Evolutionary conservation across 2,113 vertebrate species (phyloP), one percentile per base, ranked within the genome.

Genomic region (Nibea coibor): DNA sequence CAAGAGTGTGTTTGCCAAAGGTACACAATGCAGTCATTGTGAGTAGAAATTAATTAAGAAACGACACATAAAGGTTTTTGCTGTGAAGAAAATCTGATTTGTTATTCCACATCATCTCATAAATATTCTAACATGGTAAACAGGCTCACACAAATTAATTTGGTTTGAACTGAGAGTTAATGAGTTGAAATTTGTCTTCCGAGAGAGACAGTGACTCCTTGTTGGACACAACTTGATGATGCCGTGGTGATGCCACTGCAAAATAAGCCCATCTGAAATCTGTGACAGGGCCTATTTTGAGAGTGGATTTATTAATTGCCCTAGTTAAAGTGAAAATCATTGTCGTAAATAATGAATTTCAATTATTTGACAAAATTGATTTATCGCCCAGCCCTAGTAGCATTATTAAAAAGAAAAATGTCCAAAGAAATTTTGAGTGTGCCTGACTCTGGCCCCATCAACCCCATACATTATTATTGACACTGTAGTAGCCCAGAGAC

Each of bases 71-170:
- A 59, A 74, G 22, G 28, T 65, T 67, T 69, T 20, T 28, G 28
- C 63, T 66, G 58, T 51, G 64, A 58, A 47, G 51, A 56, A 63
- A 68, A 75, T n/a, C 45, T 78, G 20, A 76, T 87, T 81, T 83
- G 74, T 84, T 83, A 67, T 79, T 79, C 63, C 26, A 42, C 48
- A 57, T 54, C 0, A 2, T 73, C 72, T 79, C 67, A 83, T 83
- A 70, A 88, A 86, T 83, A 88, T 86, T 85, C 42, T 22, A 84
- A 58, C 65, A 54, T 0, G 11, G 69, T 67, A 78, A 83, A 86
- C 62, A 81, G 75, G 24, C 65, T 67, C 47, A 48, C 45, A 63
- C 15, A 59, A 68, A 82, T 59, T 80, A 9, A 76, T 61, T 75
- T 68, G 26, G 20, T 72, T 81, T 72, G 58, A 45, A 80, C 43